These are phyloP conservation scores for Gadopsis marmoratus DNA, from an alignment of 2,797 vertebrate genomes.

Conservation along the genomic window DNA sequence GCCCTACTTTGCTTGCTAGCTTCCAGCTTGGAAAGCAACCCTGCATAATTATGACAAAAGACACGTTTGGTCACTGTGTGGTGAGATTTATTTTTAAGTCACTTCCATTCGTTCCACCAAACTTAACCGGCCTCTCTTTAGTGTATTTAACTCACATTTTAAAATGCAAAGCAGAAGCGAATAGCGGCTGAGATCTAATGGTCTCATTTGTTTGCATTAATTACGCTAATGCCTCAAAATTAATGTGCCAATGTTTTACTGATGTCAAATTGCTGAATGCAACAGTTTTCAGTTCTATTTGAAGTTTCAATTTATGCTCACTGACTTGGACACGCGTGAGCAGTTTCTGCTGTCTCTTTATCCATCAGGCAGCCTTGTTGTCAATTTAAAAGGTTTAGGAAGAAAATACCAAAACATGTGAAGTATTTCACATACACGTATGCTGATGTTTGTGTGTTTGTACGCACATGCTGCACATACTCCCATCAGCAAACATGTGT, in stretches of 20 bases:
- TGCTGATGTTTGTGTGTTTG: slow-evolving; percentile 23
- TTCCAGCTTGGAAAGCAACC: not conserved
- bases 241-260: slow-evolving; percentile 15
- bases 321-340: slow-evolving; percentile 10
- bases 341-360: slow-evolving; percentile 9
- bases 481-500: slow-evolving; percentile 43
- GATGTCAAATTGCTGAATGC: slow-evolving; percentile 32
- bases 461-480: slow-evolving; percentile 15
- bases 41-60: slow-evolving; percentile 4
- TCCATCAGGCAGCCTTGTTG: not conserved
- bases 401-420: slow-evolving; percentile 12
- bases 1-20: not conserved
- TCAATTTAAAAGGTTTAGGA: not conserved
- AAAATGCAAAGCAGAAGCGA: slow-evolving; percentile 46
- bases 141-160: slow-evolving; percentile 23
- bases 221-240: slow-evolving; percentile 41
- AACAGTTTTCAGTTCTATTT: slow-evolving; percentile 9
- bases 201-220: slow-evolving; percentile 61
- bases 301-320: slow-evolving; percentile 15
- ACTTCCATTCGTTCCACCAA: slow-evolving; percentile 5
- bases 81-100: not conserved
- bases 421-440: slow-evolving; percentile 29
- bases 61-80: too few relatives aligned
- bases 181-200: slow-evolving; percentile 38
- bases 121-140: not conserved